Conservation (phyloP, 2,797 vertebrate species). For the Eulemur rubriventer region DNA sequence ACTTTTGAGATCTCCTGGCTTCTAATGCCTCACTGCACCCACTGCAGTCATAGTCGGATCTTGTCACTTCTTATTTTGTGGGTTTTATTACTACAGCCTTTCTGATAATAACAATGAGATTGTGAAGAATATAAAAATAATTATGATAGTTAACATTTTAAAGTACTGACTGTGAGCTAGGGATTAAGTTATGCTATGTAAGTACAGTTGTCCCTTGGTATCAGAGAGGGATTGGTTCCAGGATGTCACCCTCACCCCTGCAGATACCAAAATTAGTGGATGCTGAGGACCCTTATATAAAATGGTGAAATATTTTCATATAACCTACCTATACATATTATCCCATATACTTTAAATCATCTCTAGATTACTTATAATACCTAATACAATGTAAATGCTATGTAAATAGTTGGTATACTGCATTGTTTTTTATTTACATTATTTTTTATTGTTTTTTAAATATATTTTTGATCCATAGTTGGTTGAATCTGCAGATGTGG, state of each 20-base stretch:
- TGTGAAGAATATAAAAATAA: conserved; percentile 24
- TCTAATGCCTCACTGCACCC: background rate
- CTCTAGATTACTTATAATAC: background rate
- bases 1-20: conserved; percentile 37
- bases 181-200: conserved; percentile 25
- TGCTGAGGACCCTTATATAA: background rate
- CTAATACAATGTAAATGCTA: background rate
- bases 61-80: conserved; percentile 13
- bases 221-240: background rate
- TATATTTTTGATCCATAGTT: background rate
- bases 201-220: background rate
- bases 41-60: background rate
- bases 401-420: background rate
- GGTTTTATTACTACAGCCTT: conserved; percentile 38
- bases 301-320: background rate
- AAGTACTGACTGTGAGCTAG: conserved; percentile 21
- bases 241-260: background rate
- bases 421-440: background rate
- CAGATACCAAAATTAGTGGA: background rate
- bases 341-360: background rate
- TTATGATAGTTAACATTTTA: conserved; percentile 23
- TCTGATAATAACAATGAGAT: conserved; percentile 22
- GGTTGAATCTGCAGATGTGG: background rate
- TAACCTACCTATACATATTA: background rate
- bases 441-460: background rate